These are phyloP conservation scores for Pollenia labialis DNA, from an alignment of 2,888 invertebrate genomes.

Conservation along the genomic window DNA sequence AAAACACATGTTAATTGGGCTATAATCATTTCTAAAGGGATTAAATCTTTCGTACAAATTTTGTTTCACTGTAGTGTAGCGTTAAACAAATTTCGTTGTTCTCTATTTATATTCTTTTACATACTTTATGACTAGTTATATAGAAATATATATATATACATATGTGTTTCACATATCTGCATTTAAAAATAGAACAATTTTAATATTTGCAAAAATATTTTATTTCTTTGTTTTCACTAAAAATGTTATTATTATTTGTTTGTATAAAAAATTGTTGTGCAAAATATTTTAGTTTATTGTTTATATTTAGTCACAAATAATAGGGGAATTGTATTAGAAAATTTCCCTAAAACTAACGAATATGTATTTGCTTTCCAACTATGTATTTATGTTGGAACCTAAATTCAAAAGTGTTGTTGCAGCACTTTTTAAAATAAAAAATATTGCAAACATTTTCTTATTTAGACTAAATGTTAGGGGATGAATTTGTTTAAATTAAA, in stretches of 20 bases:
- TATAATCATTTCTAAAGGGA: too few relatives aligned
- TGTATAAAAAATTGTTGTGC: neutral
- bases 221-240: neutral
- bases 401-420: neutral
- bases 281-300: slow-evolving; percentile 14
- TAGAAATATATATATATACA: too few relatives aligned
- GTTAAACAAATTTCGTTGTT: too few relatives aligned
- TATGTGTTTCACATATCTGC: too few relatives aligned
- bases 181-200: slow-evolving; percentile 15
- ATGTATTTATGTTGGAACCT: neutral
- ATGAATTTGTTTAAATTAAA: neutral
- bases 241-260: slow-evolving; percentile 23
- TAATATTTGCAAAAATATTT: neutral
- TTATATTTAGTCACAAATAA: slow-evolving; percentile 22
- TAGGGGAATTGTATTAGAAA: neutral
- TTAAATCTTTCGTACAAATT: too few relatives aligned
- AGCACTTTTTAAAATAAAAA: slow-evolving; percentile 3
- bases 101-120: too few relatives aligned
- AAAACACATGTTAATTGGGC: too few relatives aligned
- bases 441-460: neutral
- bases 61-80: too few relatives aligned
- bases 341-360: neutral
- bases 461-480: neutral
- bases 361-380: neutral
- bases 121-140: too few relatives aligned